Evolutionary conservation across 2,113 vertebrate genomes (phyloP), one percentile per base, ranked within the genome.

Genomic region (Synchiropus splendidus): DNA sequence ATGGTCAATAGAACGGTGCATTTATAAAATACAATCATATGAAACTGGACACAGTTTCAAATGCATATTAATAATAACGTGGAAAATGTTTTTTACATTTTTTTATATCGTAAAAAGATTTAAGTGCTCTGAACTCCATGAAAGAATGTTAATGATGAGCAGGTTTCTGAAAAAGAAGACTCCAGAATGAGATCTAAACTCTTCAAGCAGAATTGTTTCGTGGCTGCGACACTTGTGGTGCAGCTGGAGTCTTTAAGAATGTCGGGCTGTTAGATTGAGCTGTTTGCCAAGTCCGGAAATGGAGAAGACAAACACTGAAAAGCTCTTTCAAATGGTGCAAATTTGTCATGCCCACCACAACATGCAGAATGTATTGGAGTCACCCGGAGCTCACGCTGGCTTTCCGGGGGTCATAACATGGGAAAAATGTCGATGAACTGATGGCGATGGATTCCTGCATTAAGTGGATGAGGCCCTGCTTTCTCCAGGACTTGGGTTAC

Each of bases 271-370:
- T 27, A 27, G 21, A 27, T 27, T 27, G 21, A 27, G 21, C 8
- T 48, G 41, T 71, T 67, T 72, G 77, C 73, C 65, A 75, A 75
- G 64, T 53, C 62, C 77, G 81, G 79, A 83, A 82, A 67, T 57
- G 52, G 49, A 75, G 77, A 74, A 67, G 70, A 80, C 60, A 74
- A 77, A 81, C 64, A 63, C 74, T 57, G 66, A 50, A 64, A 30
- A 60, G 76, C 72, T 77, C 71, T 45, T 27, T 27, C 21, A 58
- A 55, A 27, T 67, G 75, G 76, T 70, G 77, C 68, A 81, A 81
- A 84, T 85, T 83, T 83, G 81, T 82, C 78, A 83, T 79, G 78
- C 76, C 40, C 55, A 34, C 36, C 58, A 68, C 71, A 64, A 79
- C 72, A 72, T 48, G 62, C 48, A 58, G 56, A 56, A 73, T 58